A percentile compares a stretch with the other conserved stretches of the same genome.
Evolutionary conservation across 1,140 invertebrate genomes (phyloP).

Genomic region (Drosophila mayri): DNA sequence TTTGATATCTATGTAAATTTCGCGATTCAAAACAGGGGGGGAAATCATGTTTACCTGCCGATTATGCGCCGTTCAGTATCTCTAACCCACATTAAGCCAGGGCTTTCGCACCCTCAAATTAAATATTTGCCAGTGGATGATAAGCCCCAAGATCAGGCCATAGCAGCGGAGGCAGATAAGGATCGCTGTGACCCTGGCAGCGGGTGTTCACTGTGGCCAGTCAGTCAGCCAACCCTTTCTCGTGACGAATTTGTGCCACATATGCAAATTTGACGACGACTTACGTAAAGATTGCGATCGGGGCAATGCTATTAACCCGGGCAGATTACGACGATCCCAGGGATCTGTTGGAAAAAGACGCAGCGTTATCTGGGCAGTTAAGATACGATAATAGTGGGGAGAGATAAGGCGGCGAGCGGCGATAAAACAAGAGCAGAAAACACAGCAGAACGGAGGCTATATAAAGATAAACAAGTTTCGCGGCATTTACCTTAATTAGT

Average conservation of each 20-base stretch:
- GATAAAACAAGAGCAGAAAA: slow-evolving; percentile 14
- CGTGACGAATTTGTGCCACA: slow-evolving; percentile 64
- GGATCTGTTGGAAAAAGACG: slow-evolving; percentile 49
- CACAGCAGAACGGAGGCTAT: slow-evolving; percentile 28
- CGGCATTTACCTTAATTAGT: slow-evolving; percentile 54
- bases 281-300: slow-evolving; percentile 60
- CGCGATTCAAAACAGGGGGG: neutral
- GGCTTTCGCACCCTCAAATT: slow-evolving; percentile 24
- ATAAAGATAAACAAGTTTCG: slow-evolving; percentile 51
- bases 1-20: slow-evolving; percentile 15
- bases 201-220: slow-evolving; percentile 45
- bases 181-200: slow-evolving; percentile 25
- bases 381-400: slow-evolving; percentile 49
- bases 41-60: neutral
- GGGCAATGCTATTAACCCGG: slow-evolving; percentile 53
- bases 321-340: slow-evolving; percentile 16
- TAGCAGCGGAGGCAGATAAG: slow-evolving; percentile 27
- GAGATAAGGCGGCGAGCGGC: slow-evolving; percentile 30
- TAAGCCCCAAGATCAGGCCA: slow-evolving; percentile 33
- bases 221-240: neutral
- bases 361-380: slow-evolving; percentile 62
- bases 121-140: slow-evolving; percentile 39
- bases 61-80: slow-evolving; percentile 22
- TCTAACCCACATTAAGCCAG: slow-evolving; percentile 17
- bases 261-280: slow-evolving; percentile 64